Evolutionary conservation across 2,888 invertebrate species (phyloP).

Genomic region (Corbicula japonica): DNA sequence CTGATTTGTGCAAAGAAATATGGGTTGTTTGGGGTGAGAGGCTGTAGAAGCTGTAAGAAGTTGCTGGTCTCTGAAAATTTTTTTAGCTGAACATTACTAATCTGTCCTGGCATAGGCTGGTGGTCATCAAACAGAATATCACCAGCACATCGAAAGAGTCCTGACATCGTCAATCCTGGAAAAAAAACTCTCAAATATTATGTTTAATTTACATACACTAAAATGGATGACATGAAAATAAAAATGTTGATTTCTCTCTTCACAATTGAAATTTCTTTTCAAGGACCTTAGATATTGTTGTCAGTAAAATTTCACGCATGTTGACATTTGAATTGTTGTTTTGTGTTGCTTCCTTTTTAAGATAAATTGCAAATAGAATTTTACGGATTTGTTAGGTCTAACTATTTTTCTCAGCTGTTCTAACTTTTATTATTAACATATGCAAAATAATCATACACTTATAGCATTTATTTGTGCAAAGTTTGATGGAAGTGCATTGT

Average conservation of each 20-base stretch:
- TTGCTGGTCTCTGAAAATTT: conserved; percentile 82
- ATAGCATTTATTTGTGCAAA: too few species aligned
- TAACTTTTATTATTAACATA: too few species aligned
- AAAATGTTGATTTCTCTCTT: not conserved
- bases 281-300: not conserved
- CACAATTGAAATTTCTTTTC: not conserved
- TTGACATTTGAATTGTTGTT: not conserved
- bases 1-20: conserved; percentile 83
- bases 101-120: conserved; percentile 74
- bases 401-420: too few species aligned
- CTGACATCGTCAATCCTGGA: conserved; percentile 59
- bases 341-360: too few species aligned
- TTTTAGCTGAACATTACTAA: conserved; percentile 80
- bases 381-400: too few species aligned
- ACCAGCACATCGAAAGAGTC: conserved; percentile 78
- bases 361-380: too few species aligned
- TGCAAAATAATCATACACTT: too few species aligned
- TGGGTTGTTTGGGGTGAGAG: conserved; percentile 79
- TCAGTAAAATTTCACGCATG: not conserved
- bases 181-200: not conserved
- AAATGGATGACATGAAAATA: not conserved
- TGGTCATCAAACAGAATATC: conserved; percentile 80
- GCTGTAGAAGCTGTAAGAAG: conserved; percentile 80
- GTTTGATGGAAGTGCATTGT: too few species aligned
- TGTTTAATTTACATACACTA: not conserved